A percentile compares a stretch with the other conserved stretches of the same genome.
phyloP scores from a whole-genome alignment of 2,113 vertebrate species.

The Leiothrix lutea region DNA sequence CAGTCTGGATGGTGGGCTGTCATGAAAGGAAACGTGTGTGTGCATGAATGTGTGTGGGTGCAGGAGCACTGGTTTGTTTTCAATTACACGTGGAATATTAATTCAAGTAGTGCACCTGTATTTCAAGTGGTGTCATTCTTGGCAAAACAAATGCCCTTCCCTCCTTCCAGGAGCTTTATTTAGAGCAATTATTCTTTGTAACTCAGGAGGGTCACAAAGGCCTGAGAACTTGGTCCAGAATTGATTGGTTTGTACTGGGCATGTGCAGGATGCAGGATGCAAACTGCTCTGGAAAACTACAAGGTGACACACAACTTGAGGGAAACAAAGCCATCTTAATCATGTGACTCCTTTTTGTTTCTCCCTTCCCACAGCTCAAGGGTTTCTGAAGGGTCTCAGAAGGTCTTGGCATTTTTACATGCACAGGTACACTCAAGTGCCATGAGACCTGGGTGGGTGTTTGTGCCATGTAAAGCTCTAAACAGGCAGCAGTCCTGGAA shows the following conservation, averaged over 20 bases:
- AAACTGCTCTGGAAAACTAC: background rate
- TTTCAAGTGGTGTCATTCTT: background rate
- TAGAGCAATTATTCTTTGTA: background rate
- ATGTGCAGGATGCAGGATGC: background rate
- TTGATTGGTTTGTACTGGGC: background rate
- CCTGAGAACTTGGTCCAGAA: background rate
- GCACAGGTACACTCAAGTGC: background rate
- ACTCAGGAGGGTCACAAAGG: background rate
- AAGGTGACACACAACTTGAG: background rate
- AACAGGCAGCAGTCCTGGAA: background rate
- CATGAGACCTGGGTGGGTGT: background rate
- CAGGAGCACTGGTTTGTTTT: background rate
- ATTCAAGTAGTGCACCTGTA: background rate
- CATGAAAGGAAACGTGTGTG: background rate
- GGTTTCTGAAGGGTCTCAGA: background rate
- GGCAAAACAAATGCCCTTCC: slow-evolving; percentile 3
- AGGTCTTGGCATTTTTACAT: background rate
- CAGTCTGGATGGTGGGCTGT: background rate
- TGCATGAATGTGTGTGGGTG: fast-evolving
- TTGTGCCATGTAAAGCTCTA: background rate
- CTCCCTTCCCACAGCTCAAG: background rate
- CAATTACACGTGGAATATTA: background rate
- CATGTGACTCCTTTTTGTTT: background rate
- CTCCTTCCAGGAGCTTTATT: background rate
- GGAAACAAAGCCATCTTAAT: background rate